Conservation (phyloP, 2,888 invertebrate species). For the Drosophila imparisetae region DNA sequence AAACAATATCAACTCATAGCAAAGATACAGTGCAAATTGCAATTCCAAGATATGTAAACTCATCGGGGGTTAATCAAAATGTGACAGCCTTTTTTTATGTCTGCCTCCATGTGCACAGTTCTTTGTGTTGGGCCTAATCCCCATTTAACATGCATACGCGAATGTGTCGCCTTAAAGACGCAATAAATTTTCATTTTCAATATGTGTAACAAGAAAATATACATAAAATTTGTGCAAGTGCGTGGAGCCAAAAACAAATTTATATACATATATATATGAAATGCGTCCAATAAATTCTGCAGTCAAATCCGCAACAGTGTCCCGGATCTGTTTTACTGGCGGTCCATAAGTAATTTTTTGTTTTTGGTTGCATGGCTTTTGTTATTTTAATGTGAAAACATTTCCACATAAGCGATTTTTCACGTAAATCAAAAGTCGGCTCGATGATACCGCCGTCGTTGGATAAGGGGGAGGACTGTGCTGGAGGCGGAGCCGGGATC, state of each 20-base stretch:
- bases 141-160: constrained; percentile 70
- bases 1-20: not conserved
- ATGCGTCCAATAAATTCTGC: constrained; percentile 71
- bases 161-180: constrained; percentile 75
- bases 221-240: constrained; percentile 51
- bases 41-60: constrained; percentile 25
- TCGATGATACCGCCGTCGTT: constrained; percentile 38
- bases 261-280: constrained; percentile 9
- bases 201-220: constrained; percentile 62
- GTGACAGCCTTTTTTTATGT: constrained; percentile 61
- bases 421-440: constrained; percentile 75
- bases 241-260: constrained; percentile 15
- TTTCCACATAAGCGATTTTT: constrained; percentile 78
- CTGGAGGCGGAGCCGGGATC: constrained; percentile 11
- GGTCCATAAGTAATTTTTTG: constrained; percentile 8
- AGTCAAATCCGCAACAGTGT: constrained; percentile 54
- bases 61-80: constrained; percentile 54
- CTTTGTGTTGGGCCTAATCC: constrained; percentile 57
- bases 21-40: constrained; percentile 6
- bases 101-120: constrained; percentile 6
- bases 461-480: not conserved
- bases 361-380: constrained; percentile 17
- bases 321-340: constrained; percentile 17
- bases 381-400: constrained; percentile 62
- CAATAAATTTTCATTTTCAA: constrained; percentile 78